Percentiles rank a stretch among this genome's conserved stretches.
phyloP scores from a whole-genome alignment of 2,113 vertebrate species.

The Cervus canadensis region DNA sequence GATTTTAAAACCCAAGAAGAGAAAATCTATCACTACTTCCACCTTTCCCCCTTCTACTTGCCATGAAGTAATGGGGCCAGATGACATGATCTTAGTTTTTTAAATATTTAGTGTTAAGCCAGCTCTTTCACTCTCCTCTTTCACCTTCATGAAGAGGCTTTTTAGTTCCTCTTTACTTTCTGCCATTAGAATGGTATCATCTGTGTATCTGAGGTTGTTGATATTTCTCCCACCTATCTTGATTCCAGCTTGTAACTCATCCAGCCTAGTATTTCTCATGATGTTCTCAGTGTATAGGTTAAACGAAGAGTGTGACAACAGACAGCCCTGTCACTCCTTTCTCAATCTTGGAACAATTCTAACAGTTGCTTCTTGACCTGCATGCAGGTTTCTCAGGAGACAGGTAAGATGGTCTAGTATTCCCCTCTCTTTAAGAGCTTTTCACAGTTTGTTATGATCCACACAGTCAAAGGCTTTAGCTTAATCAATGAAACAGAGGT shows the following conservation, averaged over 20 bases:
- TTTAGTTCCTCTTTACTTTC: neutral
- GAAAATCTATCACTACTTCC: neutral
- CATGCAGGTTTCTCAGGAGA: neutral
- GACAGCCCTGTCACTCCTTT: neutral
- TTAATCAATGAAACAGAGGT: neutral
- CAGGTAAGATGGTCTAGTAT: neutral
- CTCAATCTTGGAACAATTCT: neutral
- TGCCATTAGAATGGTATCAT: neutral
- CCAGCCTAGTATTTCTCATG: neutral
- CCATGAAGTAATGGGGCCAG: neutral
- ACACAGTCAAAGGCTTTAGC: neutral
- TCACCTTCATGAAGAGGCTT: neutral
- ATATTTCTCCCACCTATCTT: neutral
- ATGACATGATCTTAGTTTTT: neutral
- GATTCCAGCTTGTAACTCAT: neutral
- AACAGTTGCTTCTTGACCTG: neutral
- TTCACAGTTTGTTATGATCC: neutral
- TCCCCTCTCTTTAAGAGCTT: neutral
- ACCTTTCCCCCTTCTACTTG: neutral
- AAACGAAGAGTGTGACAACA: neutral
- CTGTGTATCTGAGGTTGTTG: neutral
- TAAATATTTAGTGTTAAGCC: neutral
- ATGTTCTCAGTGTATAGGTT: neutral
- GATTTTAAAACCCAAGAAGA: neutral
- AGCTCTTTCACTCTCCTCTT: neutral